Base-by-base conservation (phyloP, 1,140 invertebrate species). In the Argopecten irradians region DNA sequence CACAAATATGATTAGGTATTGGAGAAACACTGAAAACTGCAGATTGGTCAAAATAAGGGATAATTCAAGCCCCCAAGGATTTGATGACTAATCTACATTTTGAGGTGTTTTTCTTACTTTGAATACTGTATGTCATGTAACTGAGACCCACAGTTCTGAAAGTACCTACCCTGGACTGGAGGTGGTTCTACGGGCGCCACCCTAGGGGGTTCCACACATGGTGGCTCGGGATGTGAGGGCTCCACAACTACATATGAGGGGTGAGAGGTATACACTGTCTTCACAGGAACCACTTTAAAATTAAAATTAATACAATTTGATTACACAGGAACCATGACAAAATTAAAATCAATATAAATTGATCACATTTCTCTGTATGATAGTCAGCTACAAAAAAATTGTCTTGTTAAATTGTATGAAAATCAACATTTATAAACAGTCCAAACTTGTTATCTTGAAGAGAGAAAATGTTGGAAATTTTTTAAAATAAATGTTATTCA, bases 201-300 rank as follows among this genome's bases (percentile, higher is more conserved):
- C 36, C 43, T 83, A 22, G 35, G 32, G 33, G 13, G 28, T 22
- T 35, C 85, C 82, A 34, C 82, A 36, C 36, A 35, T 83, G 83
- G 22, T 39, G 84, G 85, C 35, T 35, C 85, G 32, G 34, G 35
- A 33, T 41, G 32, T 32, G 88, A 86, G 92, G 55, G 90, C 90
- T 33, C 91, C 88, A 84, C 91, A 90, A 36, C 91, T 90, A 92
- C 87, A 19, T 91, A 93, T 16, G 91, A 87, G 39, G 91, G 88
- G 8, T 90, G 88, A 28, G 88, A 36, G 19, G 87, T 89, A 86
- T 93, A 93, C n/a, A 85, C 83, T 88, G 89, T 91, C 87, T 93
- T 94, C 32, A 93, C 91, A 34, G 91, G 92, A 34, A 92, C 89
- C 89, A 94, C 93, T 94, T 90, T 7, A 89, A 91, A 85, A 34